Evolutionary conservation across 2,113 vertebrate species (phyloP).

Genomic region (Calonectris borealis): DNA sequence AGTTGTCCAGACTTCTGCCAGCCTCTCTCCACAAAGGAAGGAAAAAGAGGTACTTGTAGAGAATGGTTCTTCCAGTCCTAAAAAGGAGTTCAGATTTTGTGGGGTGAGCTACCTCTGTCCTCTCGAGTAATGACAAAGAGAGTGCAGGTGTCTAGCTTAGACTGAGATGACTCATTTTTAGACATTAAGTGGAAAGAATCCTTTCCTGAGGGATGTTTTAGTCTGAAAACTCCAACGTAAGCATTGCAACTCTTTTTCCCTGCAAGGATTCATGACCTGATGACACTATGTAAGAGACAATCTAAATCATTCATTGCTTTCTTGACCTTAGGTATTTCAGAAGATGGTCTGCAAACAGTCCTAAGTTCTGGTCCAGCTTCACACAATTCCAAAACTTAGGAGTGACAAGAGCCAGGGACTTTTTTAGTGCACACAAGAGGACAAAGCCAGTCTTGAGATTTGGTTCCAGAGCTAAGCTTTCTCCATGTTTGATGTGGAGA

Average conservation of each 20-base stretch:
- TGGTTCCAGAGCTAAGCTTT: background rate
- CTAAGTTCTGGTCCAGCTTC: background rate
- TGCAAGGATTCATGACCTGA: background rate
- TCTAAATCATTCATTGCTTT: background rate
- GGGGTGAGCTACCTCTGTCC: background rate
- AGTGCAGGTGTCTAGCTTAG: background rate
- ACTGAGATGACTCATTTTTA: background rate
- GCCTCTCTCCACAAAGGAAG: background rate
- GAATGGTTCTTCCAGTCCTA: background rate
- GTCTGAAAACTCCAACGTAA: background rate
- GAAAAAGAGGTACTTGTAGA: background rate
- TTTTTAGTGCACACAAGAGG: background rate
- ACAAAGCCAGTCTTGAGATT: background rate
- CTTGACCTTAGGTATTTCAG: background rate
- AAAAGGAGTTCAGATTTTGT: background rate
- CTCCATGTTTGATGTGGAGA: background rate
- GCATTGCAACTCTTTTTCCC: background rate
- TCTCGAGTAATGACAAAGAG: background rate
- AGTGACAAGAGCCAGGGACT: background rate
- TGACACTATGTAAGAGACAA: background rate
- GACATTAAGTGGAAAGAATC: background rate
- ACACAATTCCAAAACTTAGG: background rate
- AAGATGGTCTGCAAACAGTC: background rate
- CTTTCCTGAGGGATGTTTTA: background rate
- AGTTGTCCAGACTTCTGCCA: background rate